These are phyloP conservation scores for Schrankia costaestrigalis DNA, from an alignment of 2,888 invertebrate species.

Conservation along the genomic window DNA sequence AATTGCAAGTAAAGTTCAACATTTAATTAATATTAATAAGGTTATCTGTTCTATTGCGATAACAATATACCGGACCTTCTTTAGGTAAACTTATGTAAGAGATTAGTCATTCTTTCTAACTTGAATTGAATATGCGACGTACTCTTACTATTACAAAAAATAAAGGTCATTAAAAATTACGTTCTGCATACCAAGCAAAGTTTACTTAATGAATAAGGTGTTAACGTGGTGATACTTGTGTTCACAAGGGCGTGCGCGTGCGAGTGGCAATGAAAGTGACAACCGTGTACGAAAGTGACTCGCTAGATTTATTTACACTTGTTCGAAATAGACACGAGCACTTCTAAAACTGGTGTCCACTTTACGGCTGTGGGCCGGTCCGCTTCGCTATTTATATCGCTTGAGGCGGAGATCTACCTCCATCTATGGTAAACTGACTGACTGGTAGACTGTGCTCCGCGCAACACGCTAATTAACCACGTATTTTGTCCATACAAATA, in stretches of 20 bases:
- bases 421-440: constrained; percentile 73
- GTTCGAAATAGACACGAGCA: constrained; percentile 70
- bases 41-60: constrained; percentile 39
- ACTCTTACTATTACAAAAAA: too few relatives aligned
- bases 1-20: constrained; percentile 37
- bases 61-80: constrained; percentile 33
- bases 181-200: too few relatives aligned
- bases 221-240: too few relatives aligned
- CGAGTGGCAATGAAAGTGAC: constrained; percentile 68
- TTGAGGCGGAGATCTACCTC: constrained; percentile 62
- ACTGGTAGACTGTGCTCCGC: constrained; percentile 55
- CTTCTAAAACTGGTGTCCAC: constrained; percentile 75
- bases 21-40: constrained; percentile 43
- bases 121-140: too few relatives aligned
- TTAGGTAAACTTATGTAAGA: too few relatives aligned
- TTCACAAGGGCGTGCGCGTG: constrained; percentile 42
- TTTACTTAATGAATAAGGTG: too few relatives aligned
- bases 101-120: too few relatives aligned
- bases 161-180: too few relatives aligned
- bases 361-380: constrained; percentile 61
- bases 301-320: constrained; percentile 76
- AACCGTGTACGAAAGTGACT: constrained; percentile 68
- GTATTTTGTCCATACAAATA: constrained; percentile 55
- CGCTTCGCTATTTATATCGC: constrained; percentile 69
- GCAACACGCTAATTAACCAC: constrained; percentile 57